Conservation (phyloP, 2,888 invertebrate species). For the Cosmia pyralina region DNA sequence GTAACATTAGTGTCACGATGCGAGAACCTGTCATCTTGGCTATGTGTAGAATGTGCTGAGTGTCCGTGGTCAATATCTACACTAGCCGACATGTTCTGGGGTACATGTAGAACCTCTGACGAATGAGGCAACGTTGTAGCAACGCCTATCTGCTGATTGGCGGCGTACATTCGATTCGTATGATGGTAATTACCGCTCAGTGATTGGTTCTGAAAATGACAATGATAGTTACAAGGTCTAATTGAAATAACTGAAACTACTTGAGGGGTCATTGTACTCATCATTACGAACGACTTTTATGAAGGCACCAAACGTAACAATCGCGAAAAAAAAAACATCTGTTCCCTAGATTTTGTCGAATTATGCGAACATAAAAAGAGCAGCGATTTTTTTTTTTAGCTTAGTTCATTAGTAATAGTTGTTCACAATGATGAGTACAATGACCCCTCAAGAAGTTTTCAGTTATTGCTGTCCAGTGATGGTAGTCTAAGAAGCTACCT, state of each 20-base stretch:
- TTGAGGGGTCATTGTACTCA: neutral
- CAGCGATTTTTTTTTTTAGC: neutral
- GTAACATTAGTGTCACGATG: conserved; percentile 75
- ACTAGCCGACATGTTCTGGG: conserved; percentile 69
- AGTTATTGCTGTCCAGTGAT: neutral
- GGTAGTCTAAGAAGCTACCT: neutral
- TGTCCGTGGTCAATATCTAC: conserved; percentile 76
- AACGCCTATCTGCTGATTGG: conserved; percentile 86
- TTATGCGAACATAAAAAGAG: neutral
- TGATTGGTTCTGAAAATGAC: conserved; percentile 76
- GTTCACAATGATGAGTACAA: neutral
- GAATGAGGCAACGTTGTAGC: conserved; percentile 86
- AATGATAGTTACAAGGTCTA: neutral
- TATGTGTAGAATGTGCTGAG: conserved; percentile 75
- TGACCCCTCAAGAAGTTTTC: neutral
- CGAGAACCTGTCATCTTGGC: conserved; percentile 81
- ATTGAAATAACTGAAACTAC: neutral
- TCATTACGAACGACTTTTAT: neutral
- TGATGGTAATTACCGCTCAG: conserved; percentile 79
- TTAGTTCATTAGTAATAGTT: neutral
- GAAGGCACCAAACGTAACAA: neutral
- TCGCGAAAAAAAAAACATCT: neutral
- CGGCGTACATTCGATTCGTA: conserved; percentile 83
- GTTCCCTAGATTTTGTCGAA: neutral
- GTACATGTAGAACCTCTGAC: conserved; percentile 73